A percentile compares a stretch with the other conserved stretches of the same genome.
phyloP scores from a whole-genome alignment of 2,888 invertebrate genomes.

The Clivina fossor region DNA sequence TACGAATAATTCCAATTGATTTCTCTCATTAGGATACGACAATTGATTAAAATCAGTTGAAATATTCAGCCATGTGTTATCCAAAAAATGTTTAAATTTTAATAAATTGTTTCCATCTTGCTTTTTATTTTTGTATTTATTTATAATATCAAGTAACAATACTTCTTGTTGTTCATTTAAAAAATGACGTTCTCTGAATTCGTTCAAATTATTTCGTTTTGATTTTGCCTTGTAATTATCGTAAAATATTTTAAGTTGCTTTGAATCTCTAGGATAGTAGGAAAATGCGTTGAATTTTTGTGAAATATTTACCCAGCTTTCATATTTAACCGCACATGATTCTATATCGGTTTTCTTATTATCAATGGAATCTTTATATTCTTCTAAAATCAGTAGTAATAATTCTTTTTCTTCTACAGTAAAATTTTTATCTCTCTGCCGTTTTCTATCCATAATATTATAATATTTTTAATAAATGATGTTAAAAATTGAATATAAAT shows the following conservation, averaged over 20 bases:
- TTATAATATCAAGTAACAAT: slow-evolving; percentile 9
- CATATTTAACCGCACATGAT: slow-evolving; percentile 53
- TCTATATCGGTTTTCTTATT: slow-evolving; percentile 54
- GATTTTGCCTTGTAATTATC: slow-evolving; percentile 25
- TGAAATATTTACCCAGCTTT: slow-evolving; percentile 36
- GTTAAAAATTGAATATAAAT: too few species aligned
- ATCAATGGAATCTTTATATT: slow-evolving; percentile 53
- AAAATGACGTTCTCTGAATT: slow-evolving; percentile 11
- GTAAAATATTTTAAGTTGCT: slow-evolving; percentile 29
- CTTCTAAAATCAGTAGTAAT: slow-evolving; percentile 51
- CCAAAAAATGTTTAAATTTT: slow-evolving; percentile 12
- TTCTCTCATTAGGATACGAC: slow-evolving; percentile 8
- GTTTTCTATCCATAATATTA: slow-evolving; percentile 18
- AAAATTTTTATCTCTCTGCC: slow-evolving; percentile 20
- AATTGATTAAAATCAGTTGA: slow-evolving; percentile 13
- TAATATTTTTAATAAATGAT: too few species aligned
- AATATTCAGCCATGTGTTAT: slow-evolving; percentile 16
- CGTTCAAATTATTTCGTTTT: slow-evolving; percentile 15
- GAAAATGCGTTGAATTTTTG: slow-evolving; percentile 21
- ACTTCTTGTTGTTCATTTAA: slow-evolving; percentile 15
- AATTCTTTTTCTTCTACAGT: slow-evolving; percentile 54
- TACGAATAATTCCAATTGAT: slow-evolving; percentile 13
- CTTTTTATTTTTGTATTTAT: slow-evolving; percentile 3
- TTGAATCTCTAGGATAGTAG: slow-evolving; percentile 14
- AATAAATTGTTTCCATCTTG: slow-evolving; percentile 14